Base-by-base conservation (phyloP, 2,113 vertebrate species). In the Eublepharis macularius region DNA sequence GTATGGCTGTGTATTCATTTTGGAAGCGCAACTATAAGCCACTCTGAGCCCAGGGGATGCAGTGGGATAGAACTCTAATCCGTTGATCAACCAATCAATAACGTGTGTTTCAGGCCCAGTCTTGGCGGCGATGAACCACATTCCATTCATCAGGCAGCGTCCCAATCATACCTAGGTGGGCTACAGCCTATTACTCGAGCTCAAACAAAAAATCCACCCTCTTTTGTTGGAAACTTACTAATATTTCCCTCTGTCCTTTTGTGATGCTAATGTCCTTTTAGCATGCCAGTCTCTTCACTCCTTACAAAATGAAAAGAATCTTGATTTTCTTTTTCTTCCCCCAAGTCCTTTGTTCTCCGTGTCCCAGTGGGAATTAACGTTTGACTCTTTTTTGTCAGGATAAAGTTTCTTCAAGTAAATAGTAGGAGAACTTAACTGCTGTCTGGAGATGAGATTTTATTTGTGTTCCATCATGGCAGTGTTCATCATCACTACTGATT, bases 401-500 rank as follows among this genome's bases (percentile, higher is more conserved):
- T 86, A 66, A 29, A 41, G 68, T 85, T 66, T 82, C 68, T 89
- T 87, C 91, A 91, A 91, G 79, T 34, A 69, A 80, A 69, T 49
- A 76, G 21, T 73, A 39, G 90, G 91, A 92, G 89, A 90, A 92
- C 78, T 84, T 76, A n/a, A 63, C 78, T 83, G 41, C 90, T 93
- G 21, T 16, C 85, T 84, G 93, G 86, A 88, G 76, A 92, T 76
- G 51, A 72, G 57, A 57, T 90, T 4, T 88, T 93, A 84, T 76
- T 77, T 54, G 60, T 90, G 6, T 85, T 92, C 81, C 86, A 89
- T 76, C 69, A 68, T 32, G 89, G n/a, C 83, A 76, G 19, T 80
- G 29, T 93, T 90, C 76, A 26, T n/a, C 51, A 82, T 78, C 57
- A 5, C 79, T 77, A 85, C 80, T 82, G 81, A 74, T 80, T 87